A percentile compares a stretch with the other conserved stretches of the same genome.
These are phyloP conservation scores for Piprites chloris DNA, from an alignment of 2,113 vertebrate genomes.

Conservation along the genomic window DNA sequence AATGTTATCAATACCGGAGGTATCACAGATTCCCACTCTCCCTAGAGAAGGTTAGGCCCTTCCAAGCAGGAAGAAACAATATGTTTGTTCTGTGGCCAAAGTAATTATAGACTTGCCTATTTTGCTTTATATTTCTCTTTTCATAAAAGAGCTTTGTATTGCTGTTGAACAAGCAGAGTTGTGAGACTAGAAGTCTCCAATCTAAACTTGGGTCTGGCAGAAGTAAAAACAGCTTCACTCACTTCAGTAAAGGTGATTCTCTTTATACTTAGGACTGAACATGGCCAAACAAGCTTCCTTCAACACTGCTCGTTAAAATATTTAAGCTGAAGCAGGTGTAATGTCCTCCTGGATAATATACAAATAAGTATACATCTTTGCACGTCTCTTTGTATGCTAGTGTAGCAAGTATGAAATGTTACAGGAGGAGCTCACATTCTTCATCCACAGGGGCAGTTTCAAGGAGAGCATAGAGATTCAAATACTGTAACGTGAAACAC, in stretches of 20 bases:
- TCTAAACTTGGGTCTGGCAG: background rate
- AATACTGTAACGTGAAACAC: background rate
- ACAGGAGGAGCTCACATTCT: background rate
- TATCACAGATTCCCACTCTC: background rate
- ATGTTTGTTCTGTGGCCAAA: constrained; percentile 30
- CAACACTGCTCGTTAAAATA: background rate
- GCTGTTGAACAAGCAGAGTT: background rate
- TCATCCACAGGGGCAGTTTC: background rate
- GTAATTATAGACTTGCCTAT: background rate
- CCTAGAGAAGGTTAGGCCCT: background rate
- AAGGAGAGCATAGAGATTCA: background rate
- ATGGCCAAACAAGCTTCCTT: background rate
- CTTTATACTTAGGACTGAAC: background rate
- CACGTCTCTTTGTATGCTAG: background rate
- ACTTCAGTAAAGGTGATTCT: background rate
- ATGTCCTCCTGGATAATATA: background rate
- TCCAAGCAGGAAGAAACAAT: constrained; percentile 30
- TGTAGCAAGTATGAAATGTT: background rate
- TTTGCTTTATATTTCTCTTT: background rate
- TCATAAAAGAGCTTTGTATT: constrained; percentile 30
- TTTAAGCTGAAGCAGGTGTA: background rate
- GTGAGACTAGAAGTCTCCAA: background rate
- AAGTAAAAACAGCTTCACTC: background rate
- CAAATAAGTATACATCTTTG: background rate
- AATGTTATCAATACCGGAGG: background rate